phyloP scores from a whole-genome alignment of 2,113 vertebrate species.

The Picathartes gymnocephalus region DNA sequence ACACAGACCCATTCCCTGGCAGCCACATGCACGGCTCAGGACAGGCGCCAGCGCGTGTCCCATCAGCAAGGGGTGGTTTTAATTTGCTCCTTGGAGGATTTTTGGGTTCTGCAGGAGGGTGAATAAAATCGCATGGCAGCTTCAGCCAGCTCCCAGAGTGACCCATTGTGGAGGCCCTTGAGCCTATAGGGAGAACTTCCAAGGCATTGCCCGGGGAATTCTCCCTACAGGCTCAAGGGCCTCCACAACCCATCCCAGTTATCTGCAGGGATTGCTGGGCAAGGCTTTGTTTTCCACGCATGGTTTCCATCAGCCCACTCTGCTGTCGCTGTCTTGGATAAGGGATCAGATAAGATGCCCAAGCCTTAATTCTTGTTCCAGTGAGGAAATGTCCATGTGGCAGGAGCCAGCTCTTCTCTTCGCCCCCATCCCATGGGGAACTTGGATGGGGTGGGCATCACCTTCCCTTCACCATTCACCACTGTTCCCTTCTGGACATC shows the following conservation, averaged over 20 bases:
- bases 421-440: fast-evolving
- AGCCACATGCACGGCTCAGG: not conserved
- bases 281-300: fast-evolving
- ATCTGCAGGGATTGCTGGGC: fast-evolving
- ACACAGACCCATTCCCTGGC: not conserved
- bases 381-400: not conserved
- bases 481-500: fast-evolving
- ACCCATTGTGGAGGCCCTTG: no score
- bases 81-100: not conserved
- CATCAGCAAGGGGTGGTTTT: fast-evolving
- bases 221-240: no score
- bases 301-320: not conserved
- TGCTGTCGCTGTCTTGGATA: fast-evolving
- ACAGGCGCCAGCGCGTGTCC: fast-evolving
- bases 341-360: not conserved
- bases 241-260: fast-evolving
- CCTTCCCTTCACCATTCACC: no score
- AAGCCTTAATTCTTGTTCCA: not conserved
- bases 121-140: not conserved
- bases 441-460: not conserved
- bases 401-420: not conserved
- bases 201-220: no score
- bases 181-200: no score
- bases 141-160: not conserved
- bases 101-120: not conserved